These are phyloP conservation scores for Bradysia coprophila DNA, from an alignment of 1,140 invertebrate genomes.

Conservation along the genomic window DNA sequence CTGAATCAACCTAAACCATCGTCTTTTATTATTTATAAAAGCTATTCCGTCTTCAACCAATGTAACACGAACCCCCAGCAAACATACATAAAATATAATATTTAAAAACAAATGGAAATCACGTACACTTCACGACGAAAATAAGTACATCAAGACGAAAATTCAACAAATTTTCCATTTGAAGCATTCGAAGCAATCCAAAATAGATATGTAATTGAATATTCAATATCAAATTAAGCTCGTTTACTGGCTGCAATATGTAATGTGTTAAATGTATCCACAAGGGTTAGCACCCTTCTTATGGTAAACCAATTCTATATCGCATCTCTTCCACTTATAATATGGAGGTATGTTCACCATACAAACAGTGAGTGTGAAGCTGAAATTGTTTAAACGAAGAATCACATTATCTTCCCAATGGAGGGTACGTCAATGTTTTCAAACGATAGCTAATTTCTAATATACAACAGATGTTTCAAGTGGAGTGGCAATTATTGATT, in stretches of 20 bases:
- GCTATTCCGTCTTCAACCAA: too few species aligned
- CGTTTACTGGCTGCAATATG: not conserved
- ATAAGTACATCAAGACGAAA: too few species aligned
- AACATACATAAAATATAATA: too few species aligned
- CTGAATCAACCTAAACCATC: too few species aligned
- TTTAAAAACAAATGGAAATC: too few species aligned
- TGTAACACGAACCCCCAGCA: too few species aligned
- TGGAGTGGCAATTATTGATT: conserved; percentile 3
- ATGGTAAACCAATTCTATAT: too few species aligned
- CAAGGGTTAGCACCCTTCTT: not conserved
- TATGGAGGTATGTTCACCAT: not conserved
- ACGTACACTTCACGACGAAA: too few species aligned
- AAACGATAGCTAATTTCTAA: conserved; percentile 2
- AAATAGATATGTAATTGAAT: not conserved
- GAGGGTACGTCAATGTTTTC: conserved; percentile 1
- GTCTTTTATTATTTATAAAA: too few species aligned
- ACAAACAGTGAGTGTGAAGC: not conserved
- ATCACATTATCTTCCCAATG: not conserved
- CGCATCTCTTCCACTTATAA: too few species aligned
- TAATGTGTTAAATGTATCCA: not conserved
- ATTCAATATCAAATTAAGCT: not conserved
- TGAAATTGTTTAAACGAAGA: not conserved
- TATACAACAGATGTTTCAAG: conserved; percentile 3
- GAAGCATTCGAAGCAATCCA: too few species aligned
- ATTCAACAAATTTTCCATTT: too few species aligned